phyloP scores from a whole-genome alignment of 2,888 invertebrate genomes.

The Melanargia galathea region DNA sequence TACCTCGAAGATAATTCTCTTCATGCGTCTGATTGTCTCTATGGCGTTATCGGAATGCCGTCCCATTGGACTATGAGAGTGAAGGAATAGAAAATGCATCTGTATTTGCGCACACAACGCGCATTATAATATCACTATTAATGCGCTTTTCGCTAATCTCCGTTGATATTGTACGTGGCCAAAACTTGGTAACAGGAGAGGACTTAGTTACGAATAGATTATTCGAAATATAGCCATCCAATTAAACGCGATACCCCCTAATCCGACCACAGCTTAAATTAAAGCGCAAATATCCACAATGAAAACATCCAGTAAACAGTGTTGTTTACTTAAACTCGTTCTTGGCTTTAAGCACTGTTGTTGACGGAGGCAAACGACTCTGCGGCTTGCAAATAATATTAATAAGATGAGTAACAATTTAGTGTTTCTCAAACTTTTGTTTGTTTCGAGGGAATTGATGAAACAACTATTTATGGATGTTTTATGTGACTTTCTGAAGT shows the following conservation, averaged over 20 bases:
- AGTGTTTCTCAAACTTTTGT: slow-evolving; percentile 5
- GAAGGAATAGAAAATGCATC: too few species aligned
- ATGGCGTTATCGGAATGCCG: too few species aligned
- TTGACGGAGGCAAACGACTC: slow-evolving; percentile 23
- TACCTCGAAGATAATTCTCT: too few species aligned
- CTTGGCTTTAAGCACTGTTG: slow-evolving; percentile 35
- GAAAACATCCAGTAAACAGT: slow-evolving; percentile 48
- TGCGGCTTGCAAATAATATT: slow-evolving; percentile 24
- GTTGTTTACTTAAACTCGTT: slow-evolving; percentile 43
- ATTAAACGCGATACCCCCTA: slow-evolving; percentile 33
- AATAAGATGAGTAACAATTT: slow-evolving; percentile 17
- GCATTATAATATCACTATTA: too few species aligned
- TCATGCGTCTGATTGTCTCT: too few species aligned
- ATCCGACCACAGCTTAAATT: slow-evolving; percentile 42
- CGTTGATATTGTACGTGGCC: too few species aligned
- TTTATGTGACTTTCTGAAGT: slow-evolving; percentile 1
- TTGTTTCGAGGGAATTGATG: neutral
- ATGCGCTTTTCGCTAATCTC: too few species aligned
- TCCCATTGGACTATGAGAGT: too few species aligned
- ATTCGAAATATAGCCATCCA: slow-evolving; percentile 14
- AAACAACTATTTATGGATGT: neutral
- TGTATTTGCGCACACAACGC: too few species aligned
- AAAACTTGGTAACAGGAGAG: too few species aligned
- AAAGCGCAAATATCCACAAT: slow-evolving; percentile 50
- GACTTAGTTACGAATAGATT: too few species aligned